Percentiles rank a stretch among this genome's conserved stretches.
Conservation (phyloP, 2,797 vertebrate species). For the Acanthurus lineatus region DNA sequence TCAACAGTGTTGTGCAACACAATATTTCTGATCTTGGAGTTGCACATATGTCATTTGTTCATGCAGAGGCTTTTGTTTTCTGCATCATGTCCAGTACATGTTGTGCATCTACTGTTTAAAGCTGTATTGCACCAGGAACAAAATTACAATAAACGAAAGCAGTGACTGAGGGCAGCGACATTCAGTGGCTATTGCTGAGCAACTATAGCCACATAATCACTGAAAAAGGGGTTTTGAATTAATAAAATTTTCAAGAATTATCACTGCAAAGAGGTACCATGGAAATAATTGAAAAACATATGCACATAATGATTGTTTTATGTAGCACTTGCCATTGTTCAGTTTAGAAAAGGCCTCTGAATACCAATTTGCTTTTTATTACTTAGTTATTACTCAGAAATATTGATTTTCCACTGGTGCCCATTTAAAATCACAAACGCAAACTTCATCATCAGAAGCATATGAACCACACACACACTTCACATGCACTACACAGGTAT, state of each 20-base stretch:
- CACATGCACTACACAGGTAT: no score
- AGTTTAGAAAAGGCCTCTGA: background rate
- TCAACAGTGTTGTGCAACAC: background rate
- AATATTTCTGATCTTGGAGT: background rate
- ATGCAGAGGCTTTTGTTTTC: background rate
- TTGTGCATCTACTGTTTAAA: background rate
- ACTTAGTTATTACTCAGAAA: no score
- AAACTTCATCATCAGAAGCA: no score
- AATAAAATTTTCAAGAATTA: background rate
- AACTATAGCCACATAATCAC: background rate
- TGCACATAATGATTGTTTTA: background rate
- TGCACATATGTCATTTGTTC: background rate
- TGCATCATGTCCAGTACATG: no score
- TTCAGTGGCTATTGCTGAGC: background rate
- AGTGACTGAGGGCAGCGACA: background rate
- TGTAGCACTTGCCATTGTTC: background rate
- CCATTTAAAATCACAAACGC: no score
- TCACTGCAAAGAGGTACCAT: no score
- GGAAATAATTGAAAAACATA: no score
- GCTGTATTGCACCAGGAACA: no score
- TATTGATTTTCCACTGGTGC: no score
- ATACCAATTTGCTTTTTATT: no score
- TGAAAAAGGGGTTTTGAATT: no score
- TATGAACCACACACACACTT: no score
- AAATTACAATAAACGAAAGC: background rate